phyloP scores from a whole-genome alignment of 2,113 vertebrate species.

The Agelaius tricolor region DNA sequence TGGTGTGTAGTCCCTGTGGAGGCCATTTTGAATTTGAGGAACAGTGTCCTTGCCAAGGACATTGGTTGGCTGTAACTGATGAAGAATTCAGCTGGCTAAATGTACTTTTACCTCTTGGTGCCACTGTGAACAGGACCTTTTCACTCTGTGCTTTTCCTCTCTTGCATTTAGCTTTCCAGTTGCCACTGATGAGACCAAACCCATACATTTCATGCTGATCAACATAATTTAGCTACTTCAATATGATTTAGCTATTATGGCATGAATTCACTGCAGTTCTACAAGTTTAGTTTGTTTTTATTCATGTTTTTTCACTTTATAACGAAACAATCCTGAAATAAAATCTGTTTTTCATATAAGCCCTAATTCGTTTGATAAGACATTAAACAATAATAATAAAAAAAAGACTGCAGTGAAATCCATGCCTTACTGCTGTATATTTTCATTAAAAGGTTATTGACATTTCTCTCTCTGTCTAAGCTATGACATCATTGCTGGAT shows the following conservation, averaged over 20 bases:
- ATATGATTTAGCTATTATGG: conserved; percentile 32
- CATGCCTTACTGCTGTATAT: conserved; percentile 16
- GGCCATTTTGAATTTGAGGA: conserved; percentile 53
- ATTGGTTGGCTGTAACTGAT: conserved; percentile 54
- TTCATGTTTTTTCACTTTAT: not conserved
- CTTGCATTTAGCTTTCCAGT: conserved; percentile 20
- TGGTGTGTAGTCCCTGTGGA: conserved; percentile 48
- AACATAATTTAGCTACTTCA: conserved; percentile 41
- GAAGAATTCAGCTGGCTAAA: conserved; percentile 51
- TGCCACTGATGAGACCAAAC: conserved; percentile 1
- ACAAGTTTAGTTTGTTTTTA: not conserved
- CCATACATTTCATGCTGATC: conserved; percentile 56
- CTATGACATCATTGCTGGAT: not conserved
- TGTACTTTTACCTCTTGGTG: conserved; percentile 79
- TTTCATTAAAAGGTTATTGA: conserved; percentile 33
- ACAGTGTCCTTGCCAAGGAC: conserved; percentile 29
- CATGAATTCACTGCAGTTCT: conserved; percentile 55
- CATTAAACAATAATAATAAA: not conserved
- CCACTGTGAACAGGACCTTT: conserved; percentile 71
- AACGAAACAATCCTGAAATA: not conserved
- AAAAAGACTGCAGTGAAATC: not conserved
- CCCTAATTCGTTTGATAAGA: not conserved
- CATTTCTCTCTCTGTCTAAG: not conserved
- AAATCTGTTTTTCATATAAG: not conserved
- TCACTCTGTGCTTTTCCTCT: conserved; percentile 5